These are phyloP conservation scores for Stenodera caucasica DNA, from an alignment of 2,888 invertebrate species.

Conservation along the genomic window DNA sequence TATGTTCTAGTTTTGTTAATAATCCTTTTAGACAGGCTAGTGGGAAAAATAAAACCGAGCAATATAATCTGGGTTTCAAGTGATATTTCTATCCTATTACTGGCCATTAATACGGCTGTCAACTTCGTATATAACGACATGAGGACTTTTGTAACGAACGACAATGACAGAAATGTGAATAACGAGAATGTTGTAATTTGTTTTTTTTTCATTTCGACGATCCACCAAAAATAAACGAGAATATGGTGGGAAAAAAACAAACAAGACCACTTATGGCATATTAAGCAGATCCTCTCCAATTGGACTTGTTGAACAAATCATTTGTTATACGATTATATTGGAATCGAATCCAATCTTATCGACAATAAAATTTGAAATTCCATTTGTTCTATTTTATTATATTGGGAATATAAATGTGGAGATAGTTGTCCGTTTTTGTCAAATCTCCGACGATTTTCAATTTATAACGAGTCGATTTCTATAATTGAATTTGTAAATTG, in stretches of 20 bases:
- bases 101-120: slow-evolving; percentile 3
- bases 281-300: too few relatives aligned
- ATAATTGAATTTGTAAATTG: slow-evolving; percentile 4
- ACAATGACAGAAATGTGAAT: background rate
- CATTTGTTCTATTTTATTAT: too few relatives aligned
- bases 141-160: background rate
- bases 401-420: too few relatives aligned
- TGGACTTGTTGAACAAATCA: too few relatives aligned
- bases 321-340: too few relatives aligned
- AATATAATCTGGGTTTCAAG: background rate
- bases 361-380: too few relatives aligned
- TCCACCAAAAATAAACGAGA: too few relatives aligned
- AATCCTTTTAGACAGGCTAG: background rate
- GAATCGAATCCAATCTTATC: too few relatives aligned
- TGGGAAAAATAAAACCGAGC: background rate
- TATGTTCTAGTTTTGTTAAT: background rate
- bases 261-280: too few relatives aligned
- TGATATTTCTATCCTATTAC: slow-evolving; percentile 2
- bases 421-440: too few relatives aligned
- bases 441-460: background rate
- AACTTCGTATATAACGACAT: background rate
- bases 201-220: too few relatives aligned
- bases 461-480: background rate
- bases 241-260: background rate
- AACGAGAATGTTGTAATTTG: too few relatives aligned